These are phyloP conservation scores for Edolisoma coerulescens DNA, from an alignment of 2,113 vertebrate genomes.

Conservation along the genomic window DNA sequence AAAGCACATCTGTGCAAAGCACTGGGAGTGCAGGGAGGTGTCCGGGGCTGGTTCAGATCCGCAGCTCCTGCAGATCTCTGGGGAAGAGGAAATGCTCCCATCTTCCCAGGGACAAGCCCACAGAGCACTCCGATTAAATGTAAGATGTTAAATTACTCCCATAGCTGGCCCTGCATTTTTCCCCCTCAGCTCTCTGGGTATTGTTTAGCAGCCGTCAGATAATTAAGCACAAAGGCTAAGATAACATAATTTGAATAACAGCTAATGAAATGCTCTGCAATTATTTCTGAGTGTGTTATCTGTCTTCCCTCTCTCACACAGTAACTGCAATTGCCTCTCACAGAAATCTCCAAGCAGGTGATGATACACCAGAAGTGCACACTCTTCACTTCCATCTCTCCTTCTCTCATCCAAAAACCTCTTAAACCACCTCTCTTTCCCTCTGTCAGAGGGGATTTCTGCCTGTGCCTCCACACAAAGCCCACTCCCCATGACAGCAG, in stretches of 20 bases:
- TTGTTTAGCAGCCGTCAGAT: background rate
- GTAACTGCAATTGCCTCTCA: background rate
- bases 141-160: background rate
- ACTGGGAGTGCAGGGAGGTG: accelerated
- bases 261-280: background rate
- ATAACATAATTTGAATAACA: background rate
- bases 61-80: background rate
- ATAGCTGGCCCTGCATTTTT: background rate
- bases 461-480: background rate
- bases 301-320: background rate
- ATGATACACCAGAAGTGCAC: background rate
- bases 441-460: background rate
- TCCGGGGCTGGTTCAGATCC: background rate
- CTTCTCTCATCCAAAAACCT: background rate
- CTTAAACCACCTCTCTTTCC: background rate
- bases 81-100: background rate
- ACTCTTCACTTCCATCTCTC: background rate
- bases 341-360: background rate
- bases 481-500: background rate
- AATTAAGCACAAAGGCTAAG: background rate
- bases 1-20: background rate
- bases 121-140: background rate
- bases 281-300: background rate
- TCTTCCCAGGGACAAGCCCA: background rate
- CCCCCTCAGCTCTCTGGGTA: background rate